These are phyloP conservation scores for Ophion obscuratus DNA, from an alignment of 2,888 invertebrate species.

Conservation along the genomic window DNA sequence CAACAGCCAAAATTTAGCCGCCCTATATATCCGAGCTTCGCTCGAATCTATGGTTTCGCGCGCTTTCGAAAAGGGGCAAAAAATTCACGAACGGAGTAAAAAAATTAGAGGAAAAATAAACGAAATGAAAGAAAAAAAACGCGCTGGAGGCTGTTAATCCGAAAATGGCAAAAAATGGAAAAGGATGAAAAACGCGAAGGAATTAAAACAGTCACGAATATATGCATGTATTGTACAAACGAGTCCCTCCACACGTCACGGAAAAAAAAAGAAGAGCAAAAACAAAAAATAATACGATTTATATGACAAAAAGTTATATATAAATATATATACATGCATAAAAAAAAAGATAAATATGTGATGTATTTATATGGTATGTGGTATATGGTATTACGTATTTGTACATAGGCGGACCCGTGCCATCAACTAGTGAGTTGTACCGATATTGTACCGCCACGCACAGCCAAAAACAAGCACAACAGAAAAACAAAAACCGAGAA, in stretches of 20 bases:
- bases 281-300: conserved; percentile 60
- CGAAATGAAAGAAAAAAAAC: conserved; percentile 42
- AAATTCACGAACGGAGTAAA: not conserved
- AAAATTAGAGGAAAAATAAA: not conserved
- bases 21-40: not conserved
- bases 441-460: conserved; percentile 79
- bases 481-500: conserved; percentile 38
- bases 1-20: too few species aligned
- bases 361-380: conserved; percentile 84
- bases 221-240: conserved; percentile 84
- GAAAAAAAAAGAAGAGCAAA: conserved; percentile 63
- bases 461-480: conserved; percentile 31
- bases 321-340: conserved; percentile 76
- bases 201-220: conserved; percentile 78
- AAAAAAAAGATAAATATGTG: conserved; percentile 83
- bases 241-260: conserved; percentile 84
- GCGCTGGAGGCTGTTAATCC: conserved; percentile 80
- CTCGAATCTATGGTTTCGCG: conserved; percentile 15
- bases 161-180: conserved; percentile 70
- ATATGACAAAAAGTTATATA: conserved; percentile 78
- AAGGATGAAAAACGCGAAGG: conserved; percentile 78
- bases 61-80: conserved; percentile 50
- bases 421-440: conserved; percentile 83
- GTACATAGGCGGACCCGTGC: conserved; percentile 83
- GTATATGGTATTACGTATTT: conserved; percentile 83